Percentiles rank a stretch among this genome's conserved stretches.
These are phyloP conservation scores for Paramormyrops kingsleyae DNA, from an alignment of 2,113 vertebrate genomes.

Conservation along the genomic window DNA sequence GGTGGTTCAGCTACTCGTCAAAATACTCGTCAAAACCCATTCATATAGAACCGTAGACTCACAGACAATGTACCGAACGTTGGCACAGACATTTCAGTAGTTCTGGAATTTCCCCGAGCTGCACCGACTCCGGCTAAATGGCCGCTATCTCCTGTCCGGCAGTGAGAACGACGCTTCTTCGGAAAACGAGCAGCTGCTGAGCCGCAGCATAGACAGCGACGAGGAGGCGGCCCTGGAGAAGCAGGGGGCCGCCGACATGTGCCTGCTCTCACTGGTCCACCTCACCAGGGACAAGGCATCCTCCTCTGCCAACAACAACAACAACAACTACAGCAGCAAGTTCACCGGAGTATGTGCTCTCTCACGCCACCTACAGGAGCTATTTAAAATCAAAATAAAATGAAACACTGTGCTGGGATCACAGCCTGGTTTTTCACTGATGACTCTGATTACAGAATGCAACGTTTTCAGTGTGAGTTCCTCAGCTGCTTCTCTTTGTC, in stretches of 20 bases:
- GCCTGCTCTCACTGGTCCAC: conserved; percentile 84
- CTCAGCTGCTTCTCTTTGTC: background rate
- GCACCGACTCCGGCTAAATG: background rate
- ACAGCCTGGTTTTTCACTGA: background rate
- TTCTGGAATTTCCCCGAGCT: background rate
- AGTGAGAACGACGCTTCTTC: conserved; percentile 97
- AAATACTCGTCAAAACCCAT: background rate
- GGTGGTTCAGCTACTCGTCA: background rate
- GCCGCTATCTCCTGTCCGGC: conserved; percentile 26
- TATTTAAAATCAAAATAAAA: background rate
- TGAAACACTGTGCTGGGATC: background rate
- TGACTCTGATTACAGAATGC: background rate
- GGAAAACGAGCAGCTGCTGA: conserved; percentile 91
- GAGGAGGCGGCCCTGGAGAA: conserved; percentile 87
- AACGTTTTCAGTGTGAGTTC: background rate
- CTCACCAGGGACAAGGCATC: conserved; percentile 71
- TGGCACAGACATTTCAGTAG: background rate
- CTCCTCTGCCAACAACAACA: conserved; percentile 49
- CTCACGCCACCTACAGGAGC: background rate
- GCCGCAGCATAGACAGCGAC: conserved; percentile 92
- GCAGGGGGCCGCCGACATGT: conserved; percentile 79
- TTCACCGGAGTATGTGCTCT: conserved; percentile 69
- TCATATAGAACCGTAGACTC: background rate
- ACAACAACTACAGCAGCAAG: conserved; percentile 66
- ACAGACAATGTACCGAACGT: background rate